These are phyloP conservation scores for Graphium colonna DNA, from an alignment of 2,888 invertebrate species.

Conservation along the genomic window DNA sequence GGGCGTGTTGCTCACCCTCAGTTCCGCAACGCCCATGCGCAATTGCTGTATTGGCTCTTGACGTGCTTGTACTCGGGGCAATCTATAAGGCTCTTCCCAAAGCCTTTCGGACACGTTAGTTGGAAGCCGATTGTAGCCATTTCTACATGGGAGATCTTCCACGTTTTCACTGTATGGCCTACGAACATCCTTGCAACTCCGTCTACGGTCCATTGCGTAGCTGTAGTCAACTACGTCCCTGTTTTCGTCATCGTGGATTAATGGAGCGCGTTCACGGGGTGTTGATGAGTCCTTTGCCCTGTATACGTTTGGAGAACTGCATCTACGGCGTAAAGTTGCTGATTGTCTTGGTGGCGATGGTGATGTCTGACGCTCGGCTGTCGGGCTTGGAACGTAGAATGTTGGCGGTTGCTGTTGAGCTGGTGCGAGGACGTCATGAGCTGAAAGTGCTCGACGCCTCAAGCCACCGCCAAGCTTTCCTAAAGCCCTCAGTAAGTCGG, in stretches of 20 bases:
- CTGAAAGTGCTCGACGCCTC: conserved; percentile 83
- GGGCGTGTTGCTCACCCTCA: conserved; percentile 67
- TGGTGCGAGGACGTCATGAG: conserved; percentile 83
- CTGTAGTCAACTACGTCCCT: conserved; percentile 63
- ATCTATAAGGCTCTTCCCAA: conserved; percentile 65
- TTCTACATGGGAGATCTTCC: conserved; percentile 62
- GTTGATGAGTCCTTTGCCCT: conserved; percentile 51
- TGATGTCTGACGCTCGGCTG: conserved; percentile 64
- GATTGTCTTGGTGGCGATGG: conserved; percentile 63
- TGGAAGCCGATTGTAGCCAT: conserved; percentile 59
- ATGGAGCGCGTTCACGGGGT: conserved; percentile 52
- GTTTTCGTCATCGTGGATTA: conserved; percentile 65
- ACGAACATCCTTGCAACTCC: conserved; percentile 51
- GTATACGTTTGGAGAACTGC: conserved; percentile 73
- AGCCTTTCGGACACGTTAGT: conserved; percentile 44
- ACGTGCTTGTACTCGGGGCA: conserved; percentile 62
- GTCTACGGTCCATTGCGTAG: conserved; percentile 58
- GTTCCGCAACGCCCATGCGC: conserved; percentile 62
- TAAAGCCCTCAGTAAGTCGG: conserved; percentile 83
- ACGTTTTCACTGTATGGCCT: conserved; percentile 74
- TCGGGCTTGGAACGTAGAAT: conserved; percentile 86
- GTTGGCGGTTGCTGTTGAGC: conserved; percentile 79
- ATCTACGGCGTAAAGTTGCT: conserved; percentile 58
- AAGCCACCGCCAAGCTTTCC: conserved; percentile 86
- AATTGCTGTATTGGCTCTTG: conserved; percentile 67